These are phyloP conservation scores for Tupaia tana DNA, from an alignment of 2,113 vertebrate species.

Conservation along the genomic window DNA sequence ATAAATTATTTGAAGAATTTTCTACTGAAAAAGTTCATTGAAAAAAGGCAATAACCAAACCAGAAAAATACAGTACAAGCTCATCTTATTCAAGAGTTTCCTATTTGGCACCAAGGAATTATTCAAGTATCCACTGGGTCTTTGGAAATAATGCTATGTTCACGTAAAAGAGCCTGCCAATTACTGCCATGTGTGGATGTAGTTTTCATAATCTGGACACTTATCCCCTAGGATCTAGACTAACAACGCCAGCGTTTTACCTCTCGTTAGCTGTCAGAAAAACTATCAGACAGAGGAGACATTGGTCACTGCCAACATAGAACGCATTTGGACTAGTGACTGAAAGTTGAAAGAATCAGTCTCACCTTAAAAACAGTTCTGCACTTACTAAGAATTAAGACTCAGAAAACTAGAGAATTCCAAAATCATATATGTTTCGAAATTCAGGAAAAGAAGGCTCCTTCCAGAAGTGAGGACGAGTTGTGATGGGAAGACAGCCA, in stretches of 20 bases:
- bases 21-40: constrained; percentile 8
- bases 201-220: constrained; percentile 66
- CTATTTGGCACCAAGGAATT: constrained; percentile 64
- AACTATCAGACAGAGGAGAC: constrained; percentile 61
- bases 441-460: neutral
- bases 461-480: constrained; percentile 48
- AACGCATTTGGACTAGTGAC: constrained; percentile 47
- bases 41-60: neutral
- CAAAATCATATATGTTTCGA: constrained; percentile 45
- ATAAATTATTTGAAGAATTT: neutral
- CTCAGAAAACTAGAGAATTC: neutral
- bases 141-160: constrained; percentile 67
- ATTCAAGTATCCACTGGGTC: constrained; percentile 7
- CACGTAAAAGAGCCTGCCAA: constrained; percentile 68
- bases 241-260: constrained; percentile 67
- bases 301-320: constrained; percentile 52
- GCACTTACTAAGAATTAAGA: constrained; percentile 30
- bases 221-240: constrained; percentile 61
- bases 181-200: constrained; percentile 80
- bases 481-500: constrained; percentile 31
- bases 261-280: constrained; percentile 72
- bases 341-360: constrained; percentile 63
- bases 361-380: constrained; percentile 30
- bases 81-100: constrained; percentile 33
- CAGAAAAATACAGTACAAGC: neutral